Percentiles rank a stretch among this genome's conserved stretches.
Evolutionary conservation across 2,797 vertebrate genomes (phyloP).

Genomic region (Phaenicophaeus curvirostris): DNA sequence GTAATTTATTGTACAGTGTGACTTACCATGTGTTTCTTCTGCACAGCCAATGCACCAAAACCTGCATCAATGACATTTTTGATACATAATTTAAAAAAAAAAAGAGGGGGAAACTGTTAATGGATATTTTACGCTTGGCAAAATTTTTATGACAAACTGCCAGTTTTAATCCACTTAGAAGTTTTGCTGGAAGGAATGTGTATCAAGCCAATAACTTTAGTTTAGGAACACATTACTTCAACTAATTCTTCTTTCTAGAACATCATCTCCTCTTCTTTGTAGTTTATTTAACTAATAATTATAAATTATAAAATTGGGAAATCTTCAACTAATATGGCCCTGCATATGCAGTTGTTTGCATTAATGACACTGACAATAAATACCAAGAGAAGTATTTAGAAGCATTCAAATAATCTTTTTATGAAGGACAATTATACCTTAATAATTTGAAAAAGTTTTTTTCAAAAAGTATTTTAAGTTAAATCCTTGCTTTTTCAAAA

Average conservation of each 20-base stretch:
- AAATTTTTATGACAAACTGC: background rate
- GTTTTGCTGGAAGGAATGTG: background rate
- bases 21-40: background rate
- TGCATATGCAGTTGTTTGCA: background rate
- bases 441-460: background rate
- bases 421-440: background rate
- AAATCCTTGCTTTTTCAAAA: background rate
- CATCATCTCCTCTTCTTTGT: background rate
- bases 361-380: slow-evolving; percentile 6
- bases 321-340: background rate
- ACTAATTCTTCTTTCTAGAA: background rate
- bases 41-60: background rate
- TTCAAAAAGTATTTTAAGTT: background rate
- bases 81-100: background rate
- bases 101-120: background rate
- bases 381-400: background rate
- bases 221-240: background rate
- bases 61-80: background rate
- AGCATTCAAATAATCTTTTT: background rate
- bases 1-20: background rate
- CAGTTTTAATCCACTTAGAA: background rate
- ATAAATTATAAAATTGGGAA: background rate
- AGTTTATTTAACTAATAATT: background rate
- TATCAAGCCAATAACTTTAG: background rate
- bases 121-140: background rate